Conservation (phyloP, 2,113 vertebrate genomes). For the Charina bottae region DNA sequence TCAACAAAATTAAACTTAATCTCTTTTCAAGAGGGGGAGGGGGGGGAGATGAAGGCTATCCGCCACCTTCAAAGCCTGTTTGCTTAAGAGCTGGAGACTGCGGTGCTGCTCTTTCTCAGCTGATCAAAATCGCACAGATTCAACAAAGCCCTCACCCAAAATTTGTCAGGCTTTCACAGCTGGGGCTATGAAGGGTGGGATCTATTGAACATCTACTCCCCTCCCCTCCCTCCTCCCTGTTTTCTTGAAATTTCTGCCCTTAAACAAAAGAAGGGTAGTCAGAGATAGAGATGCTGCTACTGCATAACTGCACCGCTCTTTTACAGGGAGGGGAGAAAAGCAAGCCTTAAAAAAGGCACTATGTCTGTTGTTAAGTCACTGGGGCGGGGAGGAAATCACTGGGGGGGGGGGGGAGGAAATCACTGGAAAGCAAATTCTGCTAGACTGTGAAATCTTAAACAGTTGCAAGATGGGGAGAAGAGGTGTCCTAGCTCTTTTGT, state of each 20-base stretch:
- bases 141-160: neutral
- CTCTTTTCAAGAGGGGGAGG: neutral
- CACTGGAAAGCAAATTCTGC: neutral
- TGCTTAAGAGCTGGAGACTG: slow-evolving; percentile 10
- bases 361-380: neutral
- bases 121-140: slow-evolving; percentile 36
- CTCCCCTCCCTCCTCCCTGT: slow-evolving; percentile 8
- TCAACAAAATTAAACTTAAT: neutral
- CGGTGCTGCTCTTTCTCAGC: slow-evolving; percentile 10
- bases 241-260: slow-evolving; percentile 56
- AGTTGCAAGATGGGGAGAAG: neutral
- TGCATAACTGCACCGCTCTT: neutral
- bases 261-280: slow-evolving; percentile 54
- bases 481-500: neutral
- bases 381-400: too few relatives aligned
- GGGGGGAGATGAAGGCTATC: neutral
- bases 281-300: neutral
- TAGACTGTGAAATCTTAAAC: neutral
- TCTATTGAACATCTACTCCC: slow-evolving; percentile 20
- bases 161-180: neutral
- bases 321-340: too few relatives aligned
- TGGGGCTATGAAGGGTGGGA: neutral
- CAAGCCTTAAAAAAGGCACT: neutral
- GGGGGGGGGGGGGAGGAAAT: neutral
- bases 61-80: neutral